phyloP scores from a whole-genome alignment of 2,888 invertebrate species.

The Spisula subtruncata region DNA sequence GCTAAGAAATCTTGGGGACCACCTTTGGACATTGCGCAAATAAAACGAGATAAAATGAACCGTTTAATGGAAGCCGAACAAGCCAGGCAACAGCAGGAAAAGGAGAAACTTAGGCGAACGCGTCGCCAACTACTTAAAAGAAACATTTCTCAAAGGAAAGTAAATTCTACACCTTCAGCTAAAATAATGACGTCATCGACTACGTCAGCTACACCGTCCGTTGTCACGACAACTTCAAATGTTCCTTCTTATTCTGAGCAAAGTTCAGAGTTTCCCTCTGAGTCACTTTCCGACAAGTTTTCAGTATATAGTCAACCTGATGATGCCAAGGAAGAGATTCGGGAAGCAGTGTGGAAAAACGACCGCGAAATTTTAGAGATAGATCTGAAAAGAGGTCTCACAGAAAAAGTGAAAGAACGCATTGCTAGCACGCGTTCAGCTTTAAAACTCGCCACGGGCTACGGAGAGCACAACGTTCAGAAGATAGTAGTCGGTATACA shows the following conservation, averaged over 20 bases:
- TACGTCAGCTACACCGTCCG: constrained; percentile 35
- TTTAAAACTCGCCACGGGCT: constrained; percentile 78
- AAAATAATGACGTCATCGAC: background rate
- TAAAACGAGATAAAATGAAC: constrained; percentile 70
- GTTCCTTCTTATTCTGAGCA: constrained; percentile 34
- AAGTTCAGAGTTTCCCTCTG: constrained; percentile 56
- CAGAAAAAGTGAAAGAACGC: constrained; percentile 72
- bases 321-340: constrained; percentile 49
- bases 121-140: constrained; percentile 8
- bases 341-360: constrained; percentile 78
- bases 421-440: constrained; percentile 77
- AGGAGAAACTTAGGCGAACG: constrained; percentile 43
- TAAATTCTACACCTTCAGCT: background rate
- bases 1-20: constrained; percentile 66
- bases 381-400: constrained; percentile 79
- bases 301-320: constrained; percentile 19
- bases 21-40: constrained; percentile 74
- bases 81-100: constrained; percentile 53
- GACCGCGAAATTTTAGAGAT: constrained; percentile 81
- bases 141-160: background rate
- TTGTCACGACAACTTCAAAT: constrained; percentile 16
- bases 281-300: constrained; percentile 55
- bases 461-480: constrained; percentile 77
- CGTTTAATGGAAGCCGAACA: constrained; percentile 62
- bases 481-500: constrained; percentile 68